Evolutionary conservation across 2,797 vertebrate genomes (phyloP).

Genomic region (Myripristis jacobus): DNA sequence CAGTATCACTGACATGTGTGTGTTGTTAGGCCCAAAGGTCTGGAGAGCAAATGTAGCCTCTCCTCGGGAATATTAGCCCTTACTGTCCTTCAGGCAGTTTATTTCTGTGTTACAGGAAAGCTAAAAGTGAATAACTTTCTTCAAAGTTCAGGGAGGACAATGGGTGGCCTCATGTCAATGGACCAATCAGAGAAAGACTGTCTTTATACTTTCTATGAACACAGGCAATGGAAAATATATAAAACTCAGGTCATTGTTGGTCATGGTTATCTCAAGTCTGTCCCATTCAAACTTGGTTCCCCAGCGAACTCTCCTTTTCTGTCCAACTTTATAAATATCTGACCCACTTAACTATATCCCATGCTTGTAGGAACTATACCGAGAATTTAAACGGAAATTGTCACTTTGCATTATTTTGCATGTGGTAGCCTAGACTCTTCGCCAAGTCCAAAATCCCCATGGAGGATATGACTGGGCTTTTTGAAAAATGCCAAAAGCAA

Average conservation of each 20-base stretch:
- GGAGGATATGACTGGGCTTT: too few species aligned
- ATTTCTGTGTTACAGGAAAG: background rate
- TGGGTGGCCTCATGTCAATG: too few species aligned
- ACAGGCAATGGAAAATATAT: too few species aligned
- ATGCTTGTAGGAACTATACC: constrained; percentile 1
- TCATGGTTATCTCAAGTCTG: constrained; percentile 56
- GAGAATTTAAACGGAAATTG: too few species aligned
- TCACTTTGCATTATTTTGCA: too few species aligned
- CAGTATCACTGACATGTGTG: constrained; percentile 51
- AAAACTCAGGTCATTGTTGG: constrained; percentile 42
- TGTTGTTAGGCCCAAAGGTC: constrained; percentile 51
- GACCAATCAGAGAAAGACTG: too few species aligned
- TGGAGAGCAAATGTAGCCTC: constrained; percentile 62
- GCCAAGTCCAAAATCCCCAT: too few species aligned
- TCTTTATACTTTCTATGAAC: too few species aligned
- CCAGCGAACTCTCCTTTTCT: constrained; percentile 29
- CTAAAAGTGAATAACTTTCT: background rate
- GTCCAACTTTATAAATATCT: constrained; percentile 37
- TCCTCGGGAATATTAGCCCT: background rate
- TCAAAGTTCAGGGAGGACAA: background rate
- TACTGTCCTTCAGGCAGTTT: background rate
- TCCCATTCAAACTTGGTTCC: constrained; percentile 12
- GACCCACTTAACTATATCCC: constrained; percentile 32
- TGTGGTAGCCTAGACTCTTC: too few species aligned
- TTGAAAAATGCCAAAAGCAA: too few species aligned